A percentile compares a stretch with the other conserved stretches of the same genome.
Evolutionary conservation across 2,797 vertebrate genomes (phyloP).

Genomic region (Hybognathus amarus): DNA sequence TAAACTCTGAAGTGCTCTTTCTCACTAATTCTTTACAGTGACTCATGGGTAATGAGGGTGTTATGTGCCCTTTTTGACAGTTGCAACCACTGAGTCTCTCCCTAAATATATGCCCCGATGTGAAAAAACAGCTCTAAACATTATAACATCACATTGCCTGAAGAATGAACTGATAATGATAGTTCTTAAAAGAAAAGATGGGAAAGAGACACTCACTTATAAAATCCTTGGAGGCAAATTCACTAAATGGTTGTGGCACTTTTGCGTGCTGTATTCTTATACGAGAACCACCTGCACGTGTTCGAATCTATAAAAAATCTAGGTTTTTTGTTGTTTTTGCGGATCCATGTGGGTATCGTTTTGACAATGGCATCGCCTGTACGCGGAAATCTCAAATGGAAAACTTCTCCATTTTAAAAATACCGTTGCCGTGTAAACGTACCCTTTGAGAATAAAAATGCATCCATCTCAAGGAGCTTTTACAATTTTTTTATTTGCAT

Average conservation of each 20-base stretch:
- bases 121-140: slow-evolving; percentile 24
- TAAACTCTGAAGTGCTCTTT: slow-evolving; percentile 56
- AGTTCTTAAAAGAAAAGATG: background rate
- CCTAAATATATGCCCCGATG: slow-evolving; percentile 32
- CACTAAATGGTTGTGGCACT: background rate
- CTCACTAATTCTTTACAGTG: slow-evolving; percentile 48
- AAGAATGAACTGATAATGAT: slow-evolving; percentile 27
- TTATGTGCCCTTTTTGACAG: slow-evolving; percentile 51
- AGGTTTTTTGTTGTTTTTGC: too few relatives aligned
- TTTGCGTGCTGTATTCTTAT: background rate
- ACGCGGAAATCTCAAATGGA: too few relatives aligned
- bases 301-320: too few relatives aligned
- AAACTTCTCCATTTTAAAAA: too few relatives aligned
- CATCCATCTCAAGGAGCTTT: background rate
- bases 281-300: background rate
- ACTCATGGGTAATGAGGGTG: slow-evolving; percentile 53
- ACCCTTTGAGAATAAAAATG: background rate
- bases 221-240: background rate
- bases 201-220: slow-evolving; percentile 8
- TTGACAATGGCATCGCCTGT: too few relatives aligned
- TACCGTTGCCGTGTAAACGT: too few relatives aligned
- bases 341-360: too few relatives aligned
- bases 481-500: background rate
- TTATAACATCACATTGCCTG: slow-evolving; percentile 13
- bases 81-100: slow-evolving; percentile 7